These are phyloP conservation scores for Latheticus oryzae DNA, from an alignment of 2,888 invertebrate species.

Conservation along the genomic window DNA sequence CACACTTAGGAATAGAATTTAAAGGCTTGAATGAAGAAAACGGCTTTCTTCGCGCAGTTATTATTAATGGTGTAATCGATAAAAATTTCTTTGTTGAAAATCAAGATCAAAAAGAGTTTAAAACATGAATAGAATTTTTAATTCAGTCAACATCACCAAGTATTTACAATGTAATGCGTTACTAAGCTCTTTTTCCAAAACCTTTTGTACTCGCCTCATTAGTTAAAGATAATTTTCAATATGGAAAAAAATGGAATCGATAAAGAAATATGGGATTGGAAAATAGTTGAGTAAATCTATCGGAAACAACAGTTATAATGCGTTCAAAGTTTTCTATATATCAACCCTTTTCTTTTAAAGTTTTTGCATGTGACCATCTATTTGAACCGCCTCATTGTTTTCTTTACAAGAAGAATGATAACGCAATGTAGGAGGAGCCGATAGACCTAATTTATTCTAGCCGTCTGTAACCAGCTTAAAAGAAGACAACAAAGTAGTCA, in stretches of 20 bases:
- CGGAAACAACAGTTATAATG: constrained; percentile 14
- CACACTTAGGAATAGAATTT: constrained; percentile 12
- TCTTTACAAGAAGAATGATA: constrained; percentile 21
- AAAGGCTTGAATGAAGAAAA: constrained; percentile 7
- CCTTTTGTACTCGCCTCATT: constrained; percentile 11
- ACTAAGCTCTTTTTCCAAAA: background rate
- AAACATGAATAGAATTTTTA: constrained; percentile 26
- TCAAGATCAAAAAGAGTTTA: constrained; percentile 24
- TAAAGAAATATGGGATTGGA: background rate
- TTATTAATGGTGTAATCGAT: constrained; percentile 28
- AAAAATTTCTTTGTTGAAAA: constrained; percentile 24
- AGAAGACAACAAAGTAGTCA: constrained; percentile 4
- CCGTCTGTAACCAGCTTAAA: constrained; percentile 16
- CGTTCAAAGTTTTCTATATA: constrained; percentile 11
- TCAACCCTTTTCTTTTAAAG: constrained; percentile 5
- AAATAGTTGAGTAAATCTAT: constrained; percentile 10
- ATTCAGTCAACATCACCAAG: constrained; percentile 18
- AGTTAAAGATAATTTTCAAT: too few relatives aligned
- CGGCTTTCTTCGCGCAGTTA: constrained; percentile 18
- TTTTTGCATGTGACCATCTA: constrained; percentile 17
- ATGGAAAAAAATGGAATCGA: constrained; percentile 3
- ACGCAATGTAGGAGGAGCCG: constrained; percentile 17
- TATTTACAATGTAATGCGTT: constrained; percentile 2
- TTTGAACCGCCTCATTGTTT: constrained; percentile 12
- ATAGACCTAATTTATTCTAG: constrained; percentile 28